These are phyloP conservation scores for Calephelis nemesis DNA, from an alignment of 1,140 invertebrate species.

Conservation along the genomic window DNA sequence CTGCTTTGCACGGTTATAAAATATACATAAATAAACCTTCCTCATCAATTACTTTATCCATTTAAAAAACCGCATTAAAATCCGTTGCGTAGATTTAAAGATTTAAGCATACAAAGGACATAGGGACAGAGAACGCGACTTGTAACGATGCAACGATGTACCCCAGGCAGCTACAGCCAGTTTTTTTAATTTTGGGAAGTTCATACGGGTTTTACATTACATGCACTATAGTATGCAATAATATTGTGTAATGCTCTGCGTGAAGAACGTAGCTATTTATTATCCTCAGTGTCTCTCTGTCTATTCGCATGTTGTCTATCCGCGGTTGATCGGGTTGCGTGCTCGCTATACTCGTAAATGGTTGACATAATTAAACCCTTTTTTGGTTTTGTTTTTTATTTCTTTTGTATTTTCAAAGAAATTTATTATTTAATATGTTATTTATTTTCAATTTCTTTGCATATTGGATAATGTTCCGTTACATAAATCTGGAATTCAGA, in stretches of 20 bases:
- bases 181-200: neutral
- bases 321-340: conserved; percentile 9
- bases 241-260: conserved; percentile 4
- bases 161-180: neutral
- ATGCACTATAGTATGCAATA: neutral
- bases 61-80: too few relatives aligned
- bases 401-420: neutral
- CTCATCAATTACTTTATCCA: too few relatives aligned
- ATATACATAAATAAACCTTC: too few relatives aligned
- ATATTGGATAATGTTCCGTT: too few relatives aligned
- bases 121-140: too few relatives aligned
- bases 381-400: neutral
- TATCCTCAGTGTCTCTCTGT: conserved; percentile 35
- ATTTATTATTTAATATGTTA: too few relatives aligned
- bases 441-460: neutral
- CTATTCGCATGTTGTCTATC: conserved; percentile 17
- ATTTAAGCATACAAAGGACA: too few relatives aligned
- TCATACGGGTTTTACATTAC: neutral
- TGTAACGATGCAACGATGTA: too few relatives aligned
- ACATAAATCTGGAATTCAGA: too few relatives aligned
- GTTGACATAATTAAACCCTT: neutral
- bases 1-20: too few relatives aligned
- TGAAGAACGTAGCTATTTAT: conserved; percentile 9
- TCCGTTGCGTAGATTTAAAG: too few relatives aligned
- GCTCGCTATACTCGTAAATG: neutral